These are phyloP conservation scores for Perca flavescens DNA, from an alignment of 2,113 vertebrate genomes.

Conservation along the genomic window DNA sequence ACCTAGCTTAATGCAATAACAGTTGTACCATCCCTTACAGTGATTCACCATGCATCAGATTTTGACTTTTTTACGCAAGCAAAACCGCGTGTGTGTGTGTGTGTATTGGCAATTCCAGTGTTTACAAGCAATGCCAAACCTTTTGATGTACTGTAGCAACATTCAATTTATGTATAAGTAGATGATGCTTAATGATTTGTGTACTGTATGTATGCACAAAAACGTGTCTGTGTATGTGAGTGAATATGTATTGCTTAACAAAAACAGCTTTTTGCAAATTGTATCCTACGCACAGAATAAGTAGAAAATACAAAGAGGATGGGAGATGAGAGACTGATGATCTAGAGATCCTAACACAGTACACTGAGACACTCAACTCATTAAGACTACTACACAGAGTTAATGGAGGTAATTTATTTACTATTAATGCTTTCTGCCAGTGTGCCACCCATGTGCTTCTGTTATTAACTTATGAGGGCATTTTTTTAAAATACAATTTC, in stretches of 20 bases:
- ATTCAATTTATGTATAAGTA: background rate
- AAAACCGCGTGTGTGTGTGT: background rate
- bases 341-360: background rate
- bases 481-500: constrained; percentile 10
- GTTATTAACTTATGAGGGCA: background rate
- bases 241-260: background rate
- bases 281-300: background rate
- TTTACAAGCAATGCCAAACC: background rate
- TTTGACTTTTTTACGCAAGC: background rate
- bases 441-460: constrained; percentile 6
- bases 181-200: background rate
- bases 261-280: background rate
- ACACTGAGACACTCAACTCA: background rate
- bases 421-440: constrained; percentile 5
- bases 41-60: background rate
- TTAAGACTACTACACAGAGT: background rate
- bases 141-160: background rate
- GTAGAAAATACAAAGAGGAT: background rate
- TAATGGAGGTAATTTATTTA: constrained; percentile 1
- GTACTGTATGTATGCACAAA: background rate
- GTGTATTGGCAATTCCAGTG: background rate
- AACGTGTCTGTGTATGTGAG: background rate
- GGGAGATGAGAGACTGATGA: background rate
- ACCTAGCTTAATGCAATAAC: constrained; percentile 32
- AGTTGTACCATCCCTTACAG: background rate